Evolutionary conservation across 2,888 invertebrate species (phyloP).

Genomic region (Brenthis ino): DNA sequence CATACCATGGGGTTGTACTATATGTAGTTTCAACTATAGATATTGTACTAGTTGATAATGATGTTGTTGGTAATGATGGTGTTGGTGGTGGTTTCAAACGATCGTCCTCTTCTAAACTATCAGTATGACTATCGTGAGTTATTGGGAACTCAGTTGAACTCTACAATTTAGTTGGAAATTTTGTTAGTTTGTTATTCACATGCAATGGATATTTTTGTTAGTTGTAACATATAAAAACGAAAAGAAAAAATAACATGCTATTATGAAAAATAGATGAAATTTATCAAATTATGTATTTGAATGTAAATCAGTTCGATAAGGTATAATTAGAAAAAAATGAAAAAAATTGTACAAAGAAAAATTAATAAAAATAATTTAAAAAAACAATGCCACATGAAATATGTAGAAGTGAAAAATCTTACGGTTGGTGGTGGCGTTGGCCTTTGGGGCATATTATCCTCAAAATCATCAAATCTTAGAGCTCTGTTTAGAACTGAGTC

Average conservation of each 20-base stretch:
- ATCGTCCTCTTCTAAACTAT: slow-evolving; percentile 43
- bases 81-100: slow-evolving; percentile 2
- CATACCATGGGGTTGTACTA: not conserved
- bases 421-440: not conserved
- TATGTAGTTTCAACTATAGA: not conserved
- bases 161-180: slow-evolving; percentile 31
- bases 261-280: not conserved
- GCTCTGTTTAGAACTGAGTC: slow-evolving; percentile 11
- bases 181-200: slow-evolving; percentile 38
- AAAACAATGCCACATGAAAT: too few species aligned
- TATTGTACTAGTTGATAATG: not conserved
- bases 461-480: slow-evolving; percentile 20
- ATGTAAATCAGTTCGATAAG: too few species aligned
- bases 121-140: slow-evolving; percentile 26
- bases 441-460: slow-evolving; percentile 30
- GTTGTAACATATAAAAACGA: not conserved
- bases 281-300: not conserved
- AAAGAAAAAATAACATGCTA: not conserved
- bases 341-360: too few species aligned
- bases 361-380: too few species aligned
- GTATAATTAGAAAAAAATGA: too few species aligned
- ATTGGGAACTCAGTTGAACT: slow-evolving; percentile 2
- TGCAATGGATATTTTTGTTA: slow-evolving; percentile 30
- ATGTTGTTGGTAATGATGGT: not conserved
- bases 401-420: too few species aligned